Evolutionary conservation across 2,797 vertebrate species (phyloP).

Genomic region (Pangasius krempfi): DNA sequence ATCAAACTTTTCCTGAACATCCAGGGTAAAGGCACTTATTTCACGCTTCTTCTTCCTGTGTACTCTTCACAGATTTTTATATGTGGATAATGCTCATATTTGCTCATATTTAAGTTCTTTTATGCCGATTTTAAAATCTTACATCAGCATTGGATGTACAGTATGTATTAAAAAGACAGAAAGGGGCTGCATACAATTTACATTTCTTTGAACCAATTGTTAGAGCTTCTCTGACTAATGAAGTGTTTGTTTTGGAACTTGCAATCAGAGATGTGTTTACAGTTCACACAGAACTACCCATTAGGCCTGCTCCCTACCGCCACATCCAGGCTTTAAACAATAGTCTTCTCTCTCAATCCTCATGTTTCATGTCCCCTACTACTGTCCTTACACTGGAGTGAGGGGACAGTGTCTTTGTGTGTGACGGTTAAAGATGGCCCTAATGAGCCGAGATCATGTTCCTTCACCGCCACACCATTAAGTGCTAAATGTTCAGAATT

Average conservation of each 20-base stretch:
- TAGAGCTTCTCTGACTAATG: not conserved
- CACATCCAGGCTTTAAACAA: slow-evolving; percentile 17
- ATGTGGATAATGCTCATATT: not conserved
- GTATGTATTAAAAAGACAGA: not conserved
- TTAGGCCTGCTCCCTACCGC: slow-evolving; percentile 12
- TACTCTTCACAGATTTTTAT: not conserved
- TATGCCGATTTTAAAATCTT: not conserved
- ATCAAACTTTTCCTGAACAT: not conserved
- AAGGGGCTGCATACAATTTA: slow-evolving; percentile 3
- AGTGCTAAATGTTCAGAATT: slow-evolving; percentile 89
- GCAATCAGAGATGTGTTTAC: not conserved
- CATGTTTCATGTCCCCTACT: not conserved
- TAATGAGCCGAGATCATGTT: slow-evolving; percentile 83
- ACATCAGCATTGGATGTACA: not conserved
- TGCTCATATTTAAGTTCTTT: not conserved
- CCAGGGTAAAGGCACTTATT: not conserved
- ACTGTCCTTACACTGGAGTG: slow-evolving; percentile 26
- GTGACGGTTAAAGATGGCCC: slow-evolving; percentile 80
- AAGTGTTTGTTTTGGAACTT: slow-evolving; percentile 13
- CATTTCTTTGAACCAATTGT: not conserved
- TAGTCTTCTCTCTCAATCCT: slow-evolving; percentile 36
- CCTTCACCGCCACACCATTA: slow-evolving; percentile 79
- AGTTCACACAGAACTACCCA: slow-evolving; percentile 14
- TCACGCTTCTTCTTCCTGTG: not conserved
- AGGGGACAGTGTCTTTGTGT: slow-evolving; percentile 73